Evolutionary conservation across 2,797 vertebrate genomes (phyloP).

Genomic region (Diplodus puntazzo): DNA sequence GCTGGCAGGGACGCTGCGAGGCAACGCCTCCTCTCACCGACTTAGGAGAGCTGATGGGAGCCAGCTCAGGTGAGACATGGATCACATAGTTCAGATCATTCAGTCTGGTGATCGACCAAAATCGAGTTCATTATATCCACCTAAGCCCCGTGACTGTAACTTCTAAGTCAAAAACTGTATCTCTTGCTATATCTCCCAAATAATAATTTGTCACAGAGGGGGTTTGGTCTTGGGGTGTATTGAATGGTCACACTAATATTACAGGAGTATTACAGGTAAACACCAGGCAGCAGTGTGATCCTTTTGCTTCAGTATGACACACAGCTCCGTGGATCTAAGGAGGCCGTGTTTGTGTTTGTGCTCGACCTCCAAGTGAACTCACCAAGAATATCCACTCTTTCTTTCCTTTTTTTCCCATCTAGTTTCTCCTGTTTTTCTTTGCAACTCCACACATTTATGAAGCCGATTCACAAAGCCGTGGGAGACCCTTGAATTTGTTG

Average conservation of each 20-base stretch:
- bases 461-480: not conserved
- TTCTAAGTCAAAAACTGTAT: too few relatives aligned
- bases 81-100: constrained; percentile 14
- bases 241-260: too few relatives aligned
- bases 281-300: too few relatives aligned
- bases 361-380: not conserved
- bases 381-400: not conserved
- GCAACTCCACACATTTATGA: not conserved
- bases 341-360: not conserved
- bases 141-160: too few relatives aligned
- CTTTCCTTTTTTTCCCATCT: not conserved
- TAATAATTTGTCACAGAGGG: too few relatives aligned
- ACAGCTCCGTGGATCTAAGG: too few relatives aligned
- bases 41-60: constrained; percentile 11
- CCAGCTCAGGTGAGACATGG: constrained; percentile 27
- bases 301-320: too few relatives aligned
- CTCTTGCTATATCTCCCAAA: too few relatives aligned
- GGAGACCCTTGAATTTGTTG: not conserved
- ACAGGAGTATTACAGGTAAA: too few relatives aligned
- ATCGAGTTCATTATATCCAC: constrained; percentile 3
- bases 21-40: constrained; percentile 20
- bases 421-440: not conserved
- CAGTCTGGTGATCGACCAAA: not conserved
- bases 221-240: too few relatives aligned
- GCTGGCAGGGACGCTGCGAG: constrained; percentile 42